Conservation (phyloP, 2,888 invertebrate species). For the Muscina levida region DNA sequence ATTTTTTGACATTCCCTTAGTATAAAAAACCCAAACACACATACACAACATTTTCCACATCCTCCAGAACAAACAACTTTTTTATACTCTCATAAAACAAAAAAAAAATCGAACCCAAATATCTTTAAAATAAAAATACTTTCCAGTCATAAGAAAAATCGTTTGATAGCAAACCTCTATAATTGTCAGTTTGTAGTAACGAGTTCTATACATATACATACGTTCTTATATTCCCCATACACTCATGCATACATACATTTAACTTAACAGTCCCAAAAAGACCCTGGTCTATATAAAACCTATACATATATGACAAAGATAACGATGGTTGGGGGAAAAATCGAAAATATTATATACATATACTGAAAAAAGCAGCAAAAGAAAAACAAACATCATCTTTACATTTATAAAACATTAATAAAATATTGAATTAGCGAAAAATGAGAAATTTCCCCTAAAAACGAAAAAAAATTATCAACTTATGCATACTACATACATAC, state of each 20-base stretch:
- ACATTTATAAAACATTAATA: constrained; percentile 35
- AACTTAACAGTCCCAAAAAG: no score
- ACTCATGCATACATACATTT: no score
- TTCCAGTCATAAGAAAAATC: constrained; percentile 34
- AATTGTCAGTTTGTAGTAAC: constrained; percentile 37
- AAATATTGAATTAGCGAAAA: constrained; percentile 42
- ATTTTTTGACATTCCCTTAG: constrained; percentile 45
- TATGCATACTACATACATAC: constrained; percentile 46
- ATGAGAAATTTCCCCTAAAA: constrained; percentile 46
- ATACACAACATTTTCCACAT: no score
- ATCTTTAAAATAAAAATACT: background rate
- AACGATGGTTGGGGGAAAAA: background rate
- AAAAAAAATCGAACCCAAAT: no score
- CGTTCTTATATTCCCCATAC: background rate
- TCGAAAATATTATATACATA: constrained; percentile 34
- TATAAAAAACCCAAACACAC: background rate
- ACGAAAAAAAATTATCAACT: constrained; percentile 45
- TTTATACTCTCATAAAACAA: constrained; percentile 54
- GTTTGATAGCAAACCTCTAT: constrained; percentile 35
- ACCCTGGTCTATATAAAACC: no score
- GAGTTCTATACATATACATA: background rate
- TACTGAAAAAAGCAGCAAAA: no score
- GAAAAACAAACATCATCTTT: no score
- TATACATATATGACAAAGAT: constrained; percentile 15
- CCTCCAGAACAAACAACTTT: constrained; percentile 30